These are phyloP conservation scores for Saiga tatarica DNA, from an alignment of 2,113 vertebrate species.

Conservation along the genomic window DNA sequence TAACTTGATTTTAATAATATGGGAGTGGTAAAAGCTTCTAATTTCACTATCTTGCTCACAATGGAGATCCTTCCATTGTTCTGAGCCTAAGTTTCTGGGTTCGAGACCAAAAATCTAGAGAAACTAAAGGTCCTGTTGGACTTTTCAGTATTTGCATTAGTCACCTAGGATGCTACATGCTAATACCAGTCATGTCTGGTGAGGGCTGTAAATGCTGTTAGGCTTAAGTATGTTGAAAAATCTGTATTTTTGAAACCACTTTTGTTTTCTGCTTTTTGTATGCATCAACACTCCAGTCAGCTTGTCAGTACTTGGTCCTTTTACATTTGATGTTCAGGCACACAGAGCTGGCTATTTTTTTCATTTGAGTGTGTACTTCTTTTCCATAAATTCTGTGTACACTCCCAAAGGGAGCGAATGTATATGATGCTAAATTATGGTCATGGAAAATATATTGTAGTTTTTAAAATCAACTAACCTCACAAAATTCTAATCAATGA, in stretches of 20 bases:
- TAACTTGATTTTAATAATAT: background rate
- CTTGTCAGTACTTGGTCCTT: background rate
- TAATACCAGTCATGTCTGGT: background rate
- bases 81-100: background rate
- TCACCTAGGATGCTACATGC: background rate
- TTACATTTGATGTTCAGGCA: background rate
- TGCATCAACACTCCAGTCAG: background rate
- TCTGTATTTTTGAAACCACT: background rate
- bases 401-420: background rate
- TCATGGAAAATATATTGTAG: background rate
- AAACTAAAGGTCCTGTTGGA: background rate
- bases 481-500: background rate
- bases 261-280: background rate
- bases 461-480: background rate
- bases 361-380: background rate
- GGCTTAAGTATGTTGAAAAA: background rate
- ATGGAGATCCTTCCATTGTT: background rate
- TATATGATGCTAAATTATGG: background rate
- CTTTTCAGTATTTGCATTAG: background rate
- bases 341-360: background rate
- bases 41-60: background rate
- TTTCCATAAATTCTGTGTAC: background rate
- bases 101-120: background rate
- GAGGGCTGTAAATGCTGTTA: background rate
- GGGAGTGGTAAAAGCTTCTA: background rate